Evolutionary conservation across 2,113 vertebrate genomes (phyloP).

Genomic region (rabbit (Oryctolagus cuniculus)): DNA sequence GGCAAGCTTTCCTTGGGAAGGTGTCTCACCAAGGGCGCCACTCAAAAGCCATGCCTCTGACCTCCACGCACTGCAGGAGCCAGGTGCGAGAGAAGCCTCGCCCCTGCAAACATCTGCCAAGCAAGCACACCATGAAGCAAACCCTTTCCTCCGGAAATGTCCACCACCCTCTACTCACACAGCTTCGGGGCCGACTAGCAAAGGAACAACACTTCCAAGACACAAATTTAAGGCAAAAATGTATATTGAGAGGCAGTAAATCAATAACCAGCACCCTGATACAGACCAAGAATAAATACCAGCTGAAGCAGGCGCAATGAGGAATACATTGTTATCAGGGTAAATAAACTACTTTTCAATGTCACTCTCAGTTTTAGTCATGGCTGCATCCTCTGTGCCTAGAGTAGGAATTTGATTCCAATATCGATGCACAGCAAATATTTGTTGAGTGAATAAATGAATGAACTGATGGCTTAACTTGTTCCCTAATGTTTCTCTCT

Average conservation of each 20-base stretch:
- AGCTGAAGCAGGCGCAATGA: conserved; percentile 21
- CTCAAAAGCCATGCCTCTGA: neutral
- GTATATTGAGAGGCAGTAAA: conserved; percentile 27
- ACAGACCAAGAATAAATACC: conserved; percentile 37
- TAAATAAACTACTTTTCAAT: conserved; percentile 41
- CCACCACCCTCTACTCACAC: conserved; percentile 1
- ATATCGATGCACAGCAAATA: neutral
- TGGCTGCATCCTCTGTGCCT: neutral
- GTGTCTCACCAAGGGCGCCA: neutral
- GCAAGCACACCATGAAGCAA: neutral
- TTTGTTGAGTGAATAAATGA: conserved; percentile 36
- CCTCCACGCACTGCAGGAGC: neutral
- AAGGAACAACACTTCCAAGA: conserved; percentile 18
- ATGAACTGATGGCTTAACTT: neutral
- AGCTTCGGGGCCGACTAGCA: neutral
- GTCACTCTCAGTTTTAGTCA: neutral
- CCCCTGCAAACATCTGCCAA: neutral
- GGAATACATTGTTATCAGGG: neutral
- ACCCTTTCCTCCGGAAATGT: neutral
- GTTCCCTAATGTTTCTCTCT: conserved; percentile 45
- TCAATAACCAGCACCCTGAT: neutral
- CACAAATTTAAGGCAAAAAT: neutral
- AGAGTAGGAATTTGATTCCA: neutral
- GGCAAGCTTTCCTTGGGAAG: neutral
- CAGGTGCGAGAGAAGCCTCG: neutral